Evolutionary conservation across 2,113 vertebrate species (phyloP), one percentile per base, ranked within the genome.

Genomic region (Odocoileus virginianus): DNA sequence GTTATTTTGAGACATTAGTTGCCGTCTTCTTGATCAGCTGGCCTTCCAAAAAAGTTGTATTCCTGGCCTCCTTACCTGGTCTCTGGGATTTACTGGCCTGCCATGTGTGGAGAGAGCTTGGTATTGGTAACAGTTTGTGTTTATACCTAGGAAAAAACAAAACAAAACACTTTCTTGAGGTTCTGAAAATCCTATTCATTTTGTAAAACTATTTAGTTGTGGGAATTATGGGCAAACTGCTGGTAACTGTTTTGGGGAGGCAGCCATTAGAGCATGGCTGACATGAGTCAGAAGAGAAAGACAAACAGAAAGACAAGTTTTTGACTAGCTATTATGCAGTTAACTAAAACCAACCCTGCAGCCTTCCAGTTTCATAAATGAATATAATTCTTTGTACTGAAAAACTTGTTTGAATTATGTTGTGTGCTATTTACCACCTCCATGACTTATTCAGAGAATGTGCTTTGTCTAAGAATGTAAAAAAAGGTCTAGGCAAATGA

Each of bases 401-500:
- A 52, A 87, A 96, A 84, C 5, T 33, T 90, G 3, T 8, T 95
- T 89, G 40, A 97, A 55, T 55, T 97, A 87, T 28, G 11, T 78
- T 40, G 3, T n/a, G 36, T 58, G 28, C 30, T 54, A 74, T 7
- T 71, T 85, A 78, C 8, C 79, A 52, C 12, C 83, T 45, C n/a
- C 13, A 0, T 19, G 47, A n/a, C 21, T 58, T 36, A 11, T 40
- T 83, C n/a, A 92, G 87, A 84, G 10, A 94, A 40, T 40, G 52
- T 89, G 6, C 25, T 54, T 76, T 93, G 58, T 47, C 36, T 82
- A 45, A 17, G 23, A 6, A 81, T 27, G 33, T 52, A 1, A 40
- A 83, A 60, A 84, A 82, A 11, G 7, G 19, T 86, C 16, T 6
- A 36, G 61, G 27, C 7, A 90, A 76, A 57, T 60, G 15, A 54